These are phyloP conservation scores for Metacarcinus magister DNA, from an alignment of 2,888 invertebrate species.

Conservation along the genomic window DNA sequence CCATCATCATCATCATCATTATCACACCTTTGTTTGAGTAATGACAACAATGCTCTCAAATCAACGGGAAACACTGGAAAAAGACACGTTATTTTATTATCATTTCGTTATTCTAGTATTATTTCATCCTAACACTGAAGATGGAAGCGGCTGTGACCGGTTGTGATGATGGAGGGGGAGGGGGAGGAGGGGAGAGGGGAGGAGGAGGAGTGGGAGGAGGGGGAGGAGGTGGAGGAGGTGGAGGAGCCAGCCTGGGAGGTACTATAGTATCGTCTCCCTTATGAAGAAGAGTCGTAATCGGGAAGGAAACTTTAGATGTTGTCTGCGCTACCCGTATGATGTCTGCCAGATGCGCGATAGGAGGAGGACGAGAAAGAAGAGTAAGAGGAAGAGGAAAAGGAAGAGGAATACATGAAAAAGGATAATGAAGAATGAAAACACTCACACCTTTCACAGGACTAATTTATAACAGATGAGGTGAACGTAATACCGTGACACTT, in stretches of 20 bases:
- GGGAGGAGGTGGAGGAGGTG: background rate
- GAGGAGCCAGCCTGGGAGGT: background rate
- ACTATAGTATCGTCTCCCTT: background rate
- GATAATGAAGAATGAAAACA: background rate
- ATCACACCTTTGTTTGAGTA: too few relatives aligned
- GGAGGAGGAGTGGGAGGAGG: background rate
- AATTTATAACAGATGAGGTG: background rate
- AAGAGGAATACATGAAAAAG: background rate
- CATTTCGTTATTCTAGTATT: too few relatives aligned
- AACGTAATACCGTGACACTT: background rate
- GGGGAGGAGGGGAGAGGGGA: background rate
- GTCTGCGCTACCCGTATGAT: background rate
- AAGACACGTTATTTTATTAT: too few relatives aligned
- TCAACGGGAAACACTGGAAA: too few relatives aligned
- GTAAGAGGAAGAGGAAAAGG: background rate
- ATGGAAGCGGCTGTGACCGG: too few relatives aligned
- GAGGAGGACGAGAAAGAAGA: background rate
- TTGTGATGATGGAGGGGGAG: background rate
- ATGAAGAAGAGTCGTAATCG: slow-evolving; percentile 11
- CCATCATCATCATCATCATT: too few relatives aligned
- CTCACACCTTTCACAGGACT: background rate
- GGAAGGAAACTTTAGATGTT: slow-evolving; percentile 34
- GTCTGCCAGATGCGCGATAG: background rate
- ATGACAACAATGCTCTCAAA: too few relatives aligned
- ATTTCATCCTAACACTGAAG: too few relatives aligned